Conservation (phyloP, 2,888 invertebrate species). For the Heliconius erato region DNA sequence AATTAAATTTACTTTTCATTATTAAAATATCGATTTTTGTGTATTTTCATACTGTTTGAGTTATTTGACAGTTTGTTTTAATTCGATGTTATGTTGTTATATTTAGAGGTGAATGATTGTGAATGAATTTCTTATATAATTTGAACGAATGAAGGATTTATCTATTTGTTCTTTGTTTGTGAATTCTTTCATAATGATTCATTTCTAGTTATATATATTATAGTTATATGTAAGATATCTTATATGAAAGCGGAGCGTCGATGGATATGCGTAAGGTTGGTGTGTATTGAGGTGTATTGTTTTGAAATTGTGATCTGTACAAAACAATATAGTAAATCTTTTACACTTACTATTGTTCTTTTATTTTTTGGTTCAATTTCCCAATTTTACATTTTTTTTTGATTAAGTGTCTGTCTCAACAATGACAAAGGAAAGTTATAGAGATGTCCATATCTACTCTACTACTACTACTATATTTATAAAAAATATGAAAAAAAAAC, state of each 20-base stretch:
- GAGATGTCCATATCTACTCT: too few relatives aligned
- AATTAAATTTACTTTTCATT: constrained; percentile 23
- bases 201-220: constrained; percentile 21
- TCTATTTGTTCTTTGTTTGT: not conserved
- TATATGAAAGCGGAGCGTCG: constrained; percentile 51
- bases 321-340: constrained; percentile 83
- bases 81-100: constrained; percentile 28
- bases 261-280: constrained; percentile 67
- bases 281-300: constrained; percentile 77
- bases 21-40: constrained; percentile 9
- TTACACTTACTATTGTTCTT: constrained; percentile 70
- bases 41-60: constrained; percentile 8
- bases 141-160: not conserved
- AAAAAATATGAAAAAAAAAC: too few relatives aligned
- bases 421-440: not conserved
- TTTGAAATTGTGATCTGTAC: constrained; percentile 75
- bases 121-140: not conserved
- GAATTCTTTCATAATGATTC: not conserved
- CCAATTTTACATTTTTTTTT: not conserved
- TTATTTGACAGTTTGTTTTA: constrained; percentile 25
- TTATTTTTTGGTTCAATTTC: constrained; percentile 57
- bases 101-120: constrained; percentile 28
- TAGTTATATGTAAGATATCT: constrained; percentile 25
- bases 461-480: too few relatives aligned
- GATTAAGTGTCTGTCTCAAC: not conserved